These are phyloP conservation scores for Montipora foliosa DNA, from an alignment of 64 coral and sea anemone species.

Conservation along the genomic window DNA sequence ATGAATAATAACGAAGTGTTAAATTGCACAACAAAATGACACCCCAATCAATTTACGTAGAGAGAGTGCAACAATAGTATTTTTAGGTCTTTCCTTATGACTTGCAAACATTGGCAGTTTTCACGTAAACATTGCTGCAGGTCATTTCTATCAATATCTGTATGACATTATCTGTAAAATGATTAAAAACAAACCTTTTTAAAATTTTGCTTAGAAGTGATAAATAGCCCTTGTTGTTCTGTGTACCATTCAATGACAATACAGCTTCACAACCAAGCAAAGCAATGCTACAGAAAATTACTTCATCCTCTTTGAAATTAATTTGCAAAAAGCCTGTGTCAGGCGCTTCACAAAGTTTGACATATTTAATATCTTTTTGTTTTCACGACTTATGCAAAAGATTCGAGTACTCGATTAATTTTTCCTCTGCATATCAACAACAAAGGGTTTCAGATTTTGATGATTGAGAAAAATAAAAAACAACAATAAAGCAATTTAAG, in stretches of 20 bases:
- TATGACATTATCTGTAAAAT: background rate
- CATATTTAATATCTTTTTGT: background rate
- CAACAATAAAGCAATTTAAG: background rate
- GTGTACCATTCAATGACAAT: slow-evolving; percentile 6
- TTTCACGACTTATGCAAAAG: background rate
- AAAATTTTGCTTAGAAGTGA: background rate
- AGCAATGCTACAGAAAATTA: background rate
- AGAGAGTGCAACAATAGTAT: background rate
- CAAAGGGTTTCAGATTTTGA: background rate
- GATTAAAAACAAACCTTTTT: background rate
- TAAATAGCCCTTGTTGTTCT: background rate
- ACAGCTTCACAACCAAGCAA: background rate
- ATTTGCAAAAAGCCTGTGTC: background rate
- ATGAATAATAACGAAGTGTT: background rate
- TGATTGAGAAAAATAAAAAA: no score
- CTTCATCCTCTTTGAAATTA: background rate
- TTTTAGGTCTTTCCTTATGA: background rate
- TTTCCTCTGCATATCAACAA: background rate
- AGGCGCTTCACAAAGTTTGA: background rate
- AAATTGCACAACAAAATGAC: background rate
- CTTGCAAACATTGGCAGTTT: background rate
- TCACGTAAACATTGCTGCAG: background rate
- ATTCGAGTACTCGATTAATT: background rate
- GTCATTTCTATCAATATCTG: slow-evolving; percentile 10
- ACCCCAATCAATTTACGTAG: background rate